Conservation (phyloP, 2,797 vertebrate species). For the Liasis olivaceus region DNA sequence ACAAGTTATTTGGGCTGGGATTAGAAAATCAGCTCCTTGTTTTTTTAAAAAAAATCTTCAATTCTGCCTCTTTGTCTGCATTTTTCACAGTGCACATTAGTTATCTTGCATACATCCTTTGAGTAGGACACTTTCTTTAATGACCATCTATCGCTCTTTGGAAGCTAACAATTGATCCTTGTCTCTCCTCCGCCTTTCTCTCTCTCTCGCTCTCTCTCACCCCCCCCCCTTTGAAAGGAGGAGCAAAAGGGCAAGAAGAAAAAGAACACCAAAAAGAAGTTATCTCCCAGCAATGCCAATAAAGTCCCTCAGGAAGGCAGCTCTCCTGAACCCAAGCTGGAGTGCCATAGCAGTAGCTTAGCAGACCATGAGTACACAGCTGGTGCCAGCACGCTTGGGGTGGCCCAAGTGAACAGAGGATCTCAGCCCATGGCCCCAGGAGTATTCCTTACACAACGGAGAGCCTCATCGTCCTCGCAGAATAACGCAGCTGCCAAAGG, state of each 20-base stretch:
- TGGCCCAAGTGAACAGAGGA: slow-evolving; percentile 81
- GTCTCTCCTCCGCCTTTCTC: not conserved
- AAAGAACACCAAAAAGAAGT: slow-evolving; percentile 94
- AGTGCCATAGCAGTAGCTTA: slow-evolving; percentile 88
- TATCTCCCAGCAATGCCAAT: slow-evolving; percentile 74
- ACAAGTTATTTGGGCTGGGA: not conserved
- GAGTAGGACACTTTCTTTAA: not conserved
- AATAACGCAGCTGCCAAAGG: slow-evolving; percentile 88
- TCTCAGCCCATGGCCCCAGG: slow-evolving; percentile 94
- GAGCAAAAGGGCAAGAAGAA: slow-evolving; percentile 97
- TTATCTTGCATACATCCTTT: not conserved
- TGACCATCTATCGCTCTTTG: slow-evolving; percentile 19
- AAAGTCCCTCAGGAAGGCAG: slow-evolving; percentile 89
- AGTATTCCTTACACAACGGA: slow-evolving; percentile 92
- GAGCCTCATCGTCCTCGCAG: slow-evolving; percentile 89
- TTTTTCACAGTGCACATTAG: not conserved
- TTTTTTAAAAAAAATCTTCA: not conserved
- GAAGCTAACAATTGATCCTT: slow-evolving; percentile 59
- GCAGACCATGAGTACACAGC: slow-evolving; percentile 91
- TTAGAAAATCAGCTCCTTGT: not conserved
- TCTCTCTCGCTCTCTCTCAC: not conserved
- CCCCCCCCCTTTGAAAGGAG: slow-evolving; percentile 79
- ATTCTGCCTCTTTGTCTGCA: not conserved
- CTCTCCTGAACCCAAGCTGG: slow-evolving; percentile 87
- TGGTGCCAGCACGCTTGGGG: slow-evolving; percentile 76